A percentile compares a stretch with the other conserved stretches of the same genome.
These are phyloP conservation scores for Halcyon leucocephala DNA, from an alignment of 2,797 vertebrate species.

Conservation along the genomic window DNA sequence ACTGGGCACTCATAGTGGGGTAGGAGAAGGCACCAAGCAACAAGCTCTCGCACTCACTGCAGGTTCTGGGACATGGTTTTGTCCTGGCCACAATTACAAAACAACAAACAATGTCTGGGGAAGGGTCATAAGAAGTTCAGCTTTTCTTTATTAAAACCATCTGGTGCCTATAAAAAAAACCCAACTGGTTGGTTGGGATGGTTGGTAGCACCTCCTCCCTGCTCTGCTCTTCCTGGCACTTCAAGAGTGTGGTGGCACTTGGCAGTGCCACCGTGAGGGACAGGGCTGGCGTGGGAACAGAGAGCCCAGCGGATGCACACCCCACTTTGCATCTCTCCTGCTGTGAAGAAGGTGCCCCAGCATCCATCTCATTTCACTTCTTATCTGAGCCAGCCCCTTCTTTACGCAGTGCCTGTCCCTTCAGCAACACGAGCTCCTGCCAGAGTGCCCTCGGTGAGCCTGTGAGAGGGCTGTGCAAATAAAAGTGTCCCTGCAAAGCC, in stretches of 20 bases:
- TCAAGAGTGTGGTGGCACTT: rapidly evolving
- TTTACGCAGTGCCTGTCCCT: background rate
- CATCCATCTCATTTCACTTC: background rate
- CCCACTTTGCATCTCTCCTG: background rate
- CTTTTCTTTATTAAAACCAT: constrained; percentile 72
- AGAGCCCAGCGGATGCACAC: rapidly evolving
- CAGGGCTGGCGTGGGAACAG: background rate
- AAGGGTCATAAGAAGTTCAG: constrained; percentile 73
- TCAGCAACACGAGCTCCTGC: background rate
- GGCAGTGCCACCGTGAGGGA: background rate
- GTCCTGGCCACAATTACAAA: constrained; percentile 64
- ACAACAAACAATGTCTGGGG: constrained; percentile 71
- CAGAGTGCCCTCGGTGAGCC: background rate
- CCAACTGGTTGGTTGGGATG: constrained; percentile 42
- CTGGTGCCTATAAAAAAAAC: constrained; percentile 64
- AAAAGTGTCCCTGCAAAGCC: background rate
- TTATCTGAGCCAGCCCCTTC: background rate
- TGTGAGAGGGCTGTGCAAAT: background rate
- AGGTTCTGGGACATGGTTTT: constrained; percentile 58
- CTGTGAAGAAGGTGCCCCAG: background rate
- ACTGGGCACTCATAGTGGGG: background rate
- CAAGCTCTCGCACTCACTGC: background rate
- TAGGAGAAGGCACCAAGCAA: background rate
- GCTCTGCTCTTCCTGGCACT: background rate
- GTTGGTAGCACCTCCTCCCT: constrained; percentile 46